Evolutionary conservation across 2,888 invertebrate genomes (phyloP).

Genomic region (Girardia tigrina): DNA sequence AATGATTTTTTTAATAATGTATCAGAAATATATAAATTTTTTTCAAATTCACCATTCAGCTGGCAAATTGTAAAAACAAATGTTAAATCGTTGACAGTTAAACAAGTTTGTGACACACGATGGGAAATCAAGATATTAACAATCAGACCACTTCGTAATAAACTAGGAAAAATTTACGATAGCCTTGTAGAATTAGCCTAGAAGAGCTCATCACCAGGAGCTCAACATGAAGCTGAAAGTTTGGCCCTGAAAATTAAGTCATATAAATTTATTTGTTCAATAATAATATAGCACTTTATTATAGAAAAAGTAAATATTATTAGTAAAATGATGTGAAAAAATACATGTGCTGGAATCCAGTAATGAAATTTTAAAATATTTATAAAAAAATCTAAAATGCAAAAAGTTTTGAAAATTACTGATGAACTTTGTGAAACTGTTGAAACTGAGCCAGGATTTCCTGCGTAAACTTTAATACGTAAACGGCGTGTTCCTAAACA

Average conservation of each 20-base stretch:
- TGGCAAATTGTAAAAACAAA: background rate
- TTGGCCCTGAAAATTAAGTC: background rate
- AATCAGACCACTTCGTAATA: background rate
- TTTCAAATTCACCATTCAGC: background rate
- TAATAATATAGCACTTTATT: background rate
- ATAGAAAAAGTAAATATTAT: background rate
- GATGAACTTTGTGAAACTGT: background rate
- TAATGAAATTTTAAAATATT: background rate
- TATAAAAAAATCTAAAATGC: background rate
- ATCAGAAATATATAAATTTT: background rate
- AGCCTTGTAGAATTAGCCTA: background rate
- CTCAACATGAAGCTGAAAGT: background rate
- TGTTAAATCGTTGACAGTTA: background rate
- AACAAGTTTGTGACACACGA: background rate
- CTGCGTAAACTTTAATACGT: background rate
- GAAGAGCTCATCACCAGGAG: background rate
- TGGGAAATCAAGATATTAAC: background rate
- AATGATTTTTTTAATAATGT: background rate
- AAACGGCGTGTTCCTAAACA: background rate
- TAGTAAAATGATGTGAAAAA: background rate
- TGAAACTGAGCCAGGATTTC: background rate
- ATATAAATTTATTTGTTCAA: background rate
- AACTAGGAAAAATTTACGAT: background rate
- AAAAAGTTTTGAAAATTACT: background rate
- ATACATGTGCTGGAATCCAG: background rate